Evolutionary conservation across 2,797 vertebrate genomes (phyloP).

Genomic region (Florisuga fusca): DNA sequence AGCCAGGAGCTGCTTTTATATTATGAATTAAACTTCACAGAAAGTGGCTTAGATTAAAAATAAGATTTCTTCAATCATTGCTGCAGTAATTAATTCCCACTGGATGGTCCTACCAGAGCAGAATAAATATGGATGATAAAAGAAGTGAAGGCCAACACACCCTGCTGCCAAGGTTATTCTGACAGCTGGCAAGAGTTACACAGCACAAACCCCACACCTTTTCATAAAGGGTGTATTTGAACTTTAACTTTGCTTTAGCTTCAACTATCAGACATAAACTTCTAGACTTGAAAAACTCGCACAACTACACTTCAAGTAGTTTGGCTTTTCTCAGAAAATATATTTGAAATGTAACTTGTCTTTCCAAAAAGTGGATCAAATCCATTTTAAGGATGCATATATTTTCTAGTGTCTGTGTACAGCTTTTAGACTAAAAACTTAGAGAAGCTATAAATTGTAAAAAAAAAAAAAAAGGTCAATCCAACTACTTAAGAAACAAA

Average conservation of each 20-base stretch:
- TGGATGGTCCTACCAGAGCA: not conserved
- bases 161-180: not conserved
- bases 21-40: slow-evolving; percentile 29
- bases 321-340: not conserved
- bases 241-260: not conserved
- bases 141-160: not conserved
- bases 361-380: not conserved
- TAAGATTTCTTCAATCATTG: not conserved
- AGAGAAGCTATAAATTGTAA: not conserved
- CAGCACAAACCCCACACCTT: not conserved
- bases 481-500: not conserved
- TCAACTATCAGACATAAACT: not conserved
- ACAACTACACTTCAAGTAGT: not conserved
- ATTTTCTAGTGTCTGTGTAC: not conserved
- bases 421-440: not conserved
- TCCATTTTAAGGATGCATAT: not conserved
- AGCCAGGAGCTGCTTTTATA: not conserved
- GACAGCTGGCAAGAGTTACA: not conserved
- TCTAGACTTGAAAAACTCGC: not conserved
- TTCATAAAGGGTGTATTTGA: not conserved
- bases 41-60: slow-evolving; percentile 27
- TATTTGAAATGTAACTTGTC: not conserved
- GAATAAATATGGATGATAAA: slow-evolving; percentile 6
- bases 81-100: slow-evolving; percentile 34
- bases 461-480: not conserved